Conservation (phyloP, 2,888 invertebrate species). For the Onchidella celtica region DNA sequence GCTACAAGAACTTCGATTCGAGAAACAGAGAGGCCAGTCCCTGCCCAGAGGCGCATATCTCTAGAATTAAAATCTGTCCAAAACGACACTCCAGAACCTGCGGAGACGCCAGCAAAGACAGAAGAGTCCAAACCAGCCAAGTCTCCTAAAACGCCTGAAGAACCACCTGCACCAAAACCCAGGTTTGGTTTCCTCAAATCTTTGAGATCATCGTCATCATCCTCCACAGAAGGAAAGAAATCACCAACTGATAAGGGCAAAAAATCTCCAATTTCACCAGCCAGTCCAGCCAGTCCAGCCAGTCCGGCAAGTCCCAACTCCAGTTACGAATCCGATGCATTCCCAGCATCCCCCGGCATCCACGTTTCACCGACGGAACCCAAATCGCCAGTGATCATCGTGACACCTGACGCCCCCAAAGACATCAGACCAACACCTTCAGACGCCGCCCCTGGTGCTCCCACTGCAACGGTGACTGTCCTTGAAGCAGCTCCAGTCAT, state of each 20-base stretch:
- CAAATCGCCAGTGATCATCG: neutral
- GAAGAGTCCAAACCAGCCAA: neutral
- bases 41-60: neutral
- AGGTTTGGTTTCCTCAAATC: slow-evolving; percentile 41
- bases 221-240: slow-evolving; percentile 27
- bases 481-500: slow-evolving; percentile 25
- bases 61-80: neutral
- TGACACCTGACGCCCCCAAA: slow-evolving; percentile 11
- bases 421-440: neutral
- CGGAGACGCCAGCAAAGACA: neutral
- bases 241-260: slow-evolving; percentile 5
- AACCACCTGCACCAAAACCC: slow-evolving; percentile 7
- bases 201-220: slow-evolving; percentile 40
- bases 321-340: slow-evolving; percentile 39
- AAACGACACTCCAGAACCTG: neutral
- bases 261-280: slow-evolving; percentile 18
- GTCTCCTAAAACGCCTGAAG: neutral
- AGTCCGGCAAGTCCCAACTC: slow-evolving; percentile 26
- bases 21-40: slow-evolving; percentile 6
- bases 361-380: neutral
- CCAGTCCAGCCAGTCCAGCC: neutral
- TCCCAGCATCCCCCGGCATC: slow-evolving; percentile 32
- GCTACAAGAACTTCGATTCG: neutral
- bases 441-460: neutral
- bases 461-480: neutral